phyloP scores from a whole-genome alignment of 2,888 invertebrate species.

The Orthosia incerta region DNA sequence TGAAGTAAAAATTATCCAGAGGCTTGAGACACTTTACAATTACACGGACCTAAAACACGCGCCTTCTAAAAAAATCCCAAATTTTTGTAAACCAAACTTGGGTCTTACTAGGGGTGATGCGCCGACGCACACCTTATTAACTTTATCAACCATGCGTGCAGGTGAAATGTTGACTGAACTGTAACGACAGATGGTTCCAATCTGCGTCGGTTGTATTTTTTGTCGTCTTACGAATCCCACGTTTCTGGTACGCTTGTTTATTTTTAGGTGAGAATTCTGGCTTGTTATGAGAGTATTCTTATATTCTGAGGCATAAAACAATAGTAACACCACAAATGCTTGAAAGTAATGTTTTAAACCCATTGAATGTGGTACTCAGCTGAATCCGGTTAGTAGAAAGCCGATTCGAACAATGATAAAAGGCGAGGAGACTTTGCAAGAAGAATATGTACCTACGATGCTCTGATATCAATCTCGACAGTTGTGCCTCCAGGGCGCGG shows the following conservation, averaged over 20 bases:
- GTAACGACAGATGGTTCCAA: conserved; percentile 11
- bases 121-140: conserved; percentile 1
- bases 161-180: conserved; percentile 12
- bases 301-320: conserved; percentile 5
- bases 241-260: not conserved
- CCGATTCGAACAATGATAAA: too few species aligned
- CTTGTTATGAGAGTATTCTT: not conserved
- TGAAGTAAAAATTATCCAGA: too few species aligned
- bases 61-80: conserved; percentile 1
- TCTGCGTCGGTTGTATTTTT: conserved; percentile 3
- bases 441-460: not conserved
- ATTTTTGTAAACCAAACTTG: not conserved
- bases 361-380: not conserved
- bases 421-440: not conserved
- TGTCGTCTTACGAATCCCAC: conserved; percentile 12
- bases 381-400: too few species aligned
- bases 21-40: not conserved
- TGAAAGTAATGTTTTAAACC: not conserved
- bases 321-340: not conserved
- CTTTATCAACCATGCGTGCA: conserved; percentile 29
- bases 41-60: not conserved
- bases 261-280: conserved; percentile 1
- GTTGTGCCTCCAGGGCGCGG: not conserved
- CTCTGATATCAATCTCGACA: not conserved
- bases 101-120: conserved; percentile 1